Evolutionary conservation across 2,113 vertebrate species (phyloP).

Genomic region (Phyllostomus discolor): DNA sequence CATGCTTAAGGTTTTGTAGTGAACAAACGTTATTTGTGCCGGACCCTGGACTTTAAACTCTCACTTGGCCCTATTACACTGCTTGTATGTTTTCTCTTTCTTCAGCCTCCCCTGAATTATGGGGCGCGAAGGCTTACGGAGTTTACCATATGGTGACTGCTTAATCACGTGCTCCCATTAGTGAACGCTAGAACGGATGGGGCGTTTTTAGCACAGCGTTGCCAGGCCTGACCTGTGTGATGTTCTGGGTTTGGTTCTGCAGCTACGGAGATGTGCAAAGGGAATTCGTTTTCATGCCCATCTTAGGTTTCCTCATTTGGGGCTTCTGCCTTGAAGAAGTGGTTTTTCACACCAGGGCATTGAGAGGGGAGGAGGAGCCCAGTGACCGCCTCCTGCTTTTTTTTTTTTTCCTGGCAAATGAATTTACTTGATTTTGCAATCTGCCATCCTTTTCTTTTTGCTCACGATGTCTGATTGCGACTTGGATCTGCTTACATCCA

Average conservation of each 20-base stretch:
- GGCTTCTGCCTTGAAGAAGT: slow-evolving; percentile 13
- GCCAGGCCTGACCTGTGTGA: neutral
- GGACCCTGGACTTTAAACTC: neutral
- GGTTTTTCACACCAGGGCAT: slow-evolving; percentile 3
- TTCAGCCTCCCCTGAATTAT: slow-evolving; percentile 65
- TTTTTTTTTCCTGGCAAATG: neutral
- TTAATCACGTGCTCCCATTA: slow-evolving; percentile 6
- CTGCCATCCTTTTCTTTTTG: neutral
- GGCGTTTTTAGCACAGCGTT: neutral
- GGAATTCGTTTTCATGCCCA: neutral
- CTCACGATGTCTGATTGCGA: neutral
- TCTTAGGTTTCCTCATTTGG: slow-evolving; percentile 28
- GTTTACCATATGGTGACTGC: neutral
- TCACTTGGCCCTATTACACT: neutral
- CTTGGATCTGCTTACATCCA: neutral
- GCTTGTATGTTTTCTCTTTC: neutral
- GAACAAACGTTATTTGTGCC: too few relatives aligned
- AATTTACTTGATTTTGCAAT: neutral
- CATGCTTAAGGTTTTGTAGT: too few relatives aligned
- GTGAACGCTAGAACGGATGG: neutral
- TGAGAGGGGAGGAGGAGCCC: neutral
- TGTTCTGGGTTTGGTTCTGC: slow-evolving; percentile 12
- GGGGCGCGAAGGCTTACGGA: slow-evolving; percentile 64
- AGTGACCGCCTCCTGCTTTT: accelerated
- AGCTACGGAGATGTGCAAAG: slow-evolving; percentile 15